phyloP scores from a whole-genome alignment of 2,797 vertebrate species.

The Nothura maculosa region DNA sequence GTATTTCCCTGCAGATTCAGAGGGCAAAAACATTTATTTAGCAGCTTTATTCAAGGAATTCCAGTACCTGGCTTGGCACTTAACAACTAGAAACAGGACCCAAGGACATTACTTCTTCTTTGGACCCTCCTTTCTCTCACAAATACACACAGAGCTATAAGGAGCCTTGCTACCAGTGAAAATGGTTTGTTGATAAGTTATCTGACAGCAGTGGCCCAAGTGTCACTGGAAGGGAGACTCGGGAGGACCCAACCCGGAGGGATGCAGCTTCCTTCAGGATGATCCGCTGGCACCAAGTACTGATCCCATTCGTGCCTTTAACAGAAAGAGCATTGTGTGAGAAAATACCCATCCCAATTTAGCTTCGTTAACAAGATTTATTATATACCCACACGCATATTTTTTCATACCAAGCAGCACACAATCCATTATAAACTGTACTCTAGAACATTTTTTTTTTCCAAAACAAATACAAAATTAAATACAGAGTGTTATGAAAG shows the following conservation, averaged over 20 bases:
- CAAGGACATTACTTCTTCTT: not conserved
- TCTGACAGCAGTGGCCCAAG: conserved; percentile 89
- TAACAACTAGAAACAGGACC: not conserved
- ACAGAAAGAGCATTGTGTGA: conserved; percentile 43
- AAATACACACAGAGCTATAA: fast-evolving
- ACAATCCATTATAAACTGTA: not conserved
- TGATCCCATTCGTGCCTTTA: conserved; percentile 93
- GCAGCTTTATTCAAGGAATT: not conserved
- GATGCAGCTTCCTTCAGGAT: conserved; percentile 87
- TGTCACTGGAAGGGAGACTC: conserved; percentile 83
- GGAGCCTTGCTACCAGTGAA: fast-evolving
- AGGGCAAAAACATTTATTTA: not conserved
- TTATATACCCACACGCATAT: fast-evolving
- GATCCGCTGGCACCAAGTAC: conserved; percentile 88
- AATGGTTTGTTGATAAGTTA: not conserved
- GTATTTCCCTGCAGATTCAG: not conserved
- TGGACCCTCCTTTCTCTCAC: not conserved
- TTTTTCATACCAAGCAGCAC: not conserved
- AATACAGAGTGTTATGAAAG: not conserved
- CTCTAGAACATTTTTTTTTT: not conserved
- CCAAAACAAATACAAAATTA: not conserved
- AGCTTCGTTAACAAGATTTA: not conserved
- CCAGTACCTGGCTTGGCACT: not conserved
- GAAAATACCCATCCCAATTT: not conserved
- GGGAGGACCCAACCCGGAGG: conserved; percentile 93